Evolutionary conservation across 2,797 vertebrate species (phyloP), one percentile per base, ranked within the genome.

Genomic region (Pipistrellus pygmaeus): DNA sequence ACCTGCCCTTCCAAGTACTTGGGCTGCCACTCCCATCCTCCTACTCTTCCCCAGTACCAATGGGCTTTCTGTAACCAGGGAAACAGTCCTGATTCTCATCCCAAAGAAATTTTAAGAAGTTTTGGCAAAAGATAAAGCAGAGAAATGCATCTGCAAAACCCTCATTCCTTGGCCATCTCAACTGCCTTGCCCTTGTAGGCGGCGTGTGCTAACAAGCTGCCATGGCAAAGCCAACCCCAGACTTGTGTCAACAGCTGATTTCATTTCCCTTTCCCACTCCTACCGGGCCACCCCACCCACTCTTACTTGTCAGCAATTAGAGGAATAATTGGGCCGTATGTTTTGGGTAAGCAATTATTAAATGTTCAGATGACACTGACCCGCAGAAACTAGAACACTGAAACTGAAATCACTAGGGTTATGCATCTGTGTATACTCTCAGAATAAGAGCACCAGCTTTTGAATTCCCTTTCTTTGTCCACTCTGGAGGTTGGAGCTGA

Each of bases 301-400:
- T 51, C 75, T 91, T 35, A 35, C 20, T 32, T 69, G 35, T 72
- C 62, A 51, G 72, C 72, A 87, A 27, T 38, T 14, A 51, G 44
- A 72, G 23, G n/a, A n/a, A 41, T 35, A 55, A 71, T 2, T 23
- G 14, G 60, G 55, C 46, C 44, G 21, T 13, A 23, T 4, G 53
- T 55, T 88, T 78, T 95, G 55, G 75, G 73, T 64, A 75, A 57
- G 13, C 76, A 80, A 32, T 57, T 77, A 84, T 20, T 78, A 90
- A 35, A 64, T 57, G 32, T 91, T 86, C 53, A 38, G 57, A 66
- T 86, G 77, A 71, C 27, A 92, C 5, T 8, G 18, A 46, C 15
- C 6, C 9, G 55, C 8, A 83, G 76, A 93, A 85, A 89, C 30
- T 20, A 41, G 48, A 48, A 57, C 41, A 88, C 71, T 46, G 38